These are phyloP conservation scores for Pardalotus punctatus DNA, from an alignment of 2,113 vertebrate genomes.

Conservation along the genomic window DNA sequence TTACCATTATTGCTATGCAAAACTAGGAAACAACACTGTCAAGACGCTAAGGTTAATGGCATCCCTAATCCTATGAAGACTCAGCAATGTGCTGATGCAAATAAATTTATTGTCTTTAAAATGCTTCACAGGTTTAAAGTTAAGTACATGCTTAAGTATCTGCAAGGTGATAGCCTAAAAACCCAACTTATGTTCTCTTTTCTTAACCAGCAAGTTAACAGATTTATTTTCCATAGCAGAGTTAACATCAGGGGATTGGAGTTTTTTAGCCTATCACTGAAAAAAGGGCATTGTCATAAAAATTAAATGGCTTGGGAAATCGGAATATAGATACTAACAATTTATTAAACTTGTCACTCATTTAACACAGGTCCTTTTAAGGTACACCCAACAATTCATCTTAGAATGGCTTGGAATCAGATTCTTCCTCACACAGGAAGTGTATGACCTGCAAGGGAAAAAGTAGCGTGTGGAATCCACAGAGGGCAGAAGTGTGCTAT, in stretches of 20 bases:
- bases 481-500: neutral
- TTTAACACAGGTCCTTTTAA: neutral
- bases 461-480: neutral
- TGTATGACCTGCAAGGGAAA: neutral
- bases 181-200: neutral
- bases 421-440: rapidly evolving
- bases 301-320: neutral
- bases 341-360: neutral
- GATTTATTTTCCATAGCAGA: neutral
- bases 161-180: neutral
- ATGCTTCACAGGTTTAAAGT: neutral
- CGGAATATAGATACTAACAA: neutral
- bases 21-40: neutral
- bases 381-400: neutral
- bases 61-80: neutral
- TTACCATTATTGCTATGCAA: constrained; percentile 7
- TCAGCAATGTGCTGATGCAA: neutral
- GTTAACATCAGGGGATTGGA: neutral
- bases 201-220: neutral
- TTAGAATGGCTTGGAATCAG: neutral
- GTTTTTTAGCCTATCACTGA: neutral
- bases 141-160: neutral
- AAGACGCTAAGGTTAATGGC: neutral
- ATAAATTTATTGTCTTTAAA: neutral
- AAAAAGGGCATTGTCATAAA: neutral